These are phyloP conservation scores for Eristalinus sepulchralis DNA, from an alignment of 2,888 invertebrate species.

Conservation along the genomic window DNA sequence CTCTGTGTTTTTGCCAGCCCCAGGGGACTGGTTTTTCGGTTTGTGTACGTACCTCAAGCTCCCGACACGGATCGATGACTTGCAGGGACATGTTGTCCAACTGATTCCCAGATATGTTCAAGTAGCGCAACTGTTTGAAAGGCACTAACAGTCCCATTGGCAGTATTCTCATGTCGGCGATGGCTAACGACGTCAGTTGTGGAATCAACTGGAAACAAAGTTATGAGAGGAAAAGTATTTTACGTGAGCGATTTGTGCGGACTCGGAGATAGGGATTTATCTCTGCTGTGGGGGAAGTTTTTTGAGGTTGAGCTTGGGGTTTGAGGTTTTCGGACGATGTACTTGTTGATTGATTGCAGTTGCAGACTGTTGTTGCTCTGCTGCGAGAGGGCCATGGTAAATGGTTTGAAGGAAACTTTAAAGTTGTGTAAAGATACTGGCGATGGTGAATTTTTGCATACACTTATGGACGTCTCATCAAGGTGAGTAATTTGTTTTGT, in stretches of 20 bases:
- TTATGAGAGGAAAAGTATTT: slow-evolving; percentile 36
- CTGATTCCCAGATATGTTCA: slow-evolving; percentile 89
- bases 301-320: background rate
- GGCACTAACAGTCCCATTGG: slow-evolving; percentile 80
- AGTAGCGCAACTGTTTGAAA: slow-evolving; percentile 82
- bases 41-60: slow-evolving; percentile 78
- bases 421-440: too few species aligned
- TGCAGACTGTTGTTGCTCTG: background rate
- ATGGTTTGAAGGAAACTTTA: too few species aligned
- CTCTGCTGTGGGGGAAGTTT: background rate
- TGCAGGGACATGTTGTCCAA: slow-evolving; percentile 81
- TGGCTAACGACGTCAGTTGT: slow-evolving; percentile 78
- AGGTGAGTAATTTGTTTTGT: too few species aligned
- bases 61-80: slow-evolving; percentile 80
- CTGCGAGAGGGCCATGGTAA: too few species aligned
- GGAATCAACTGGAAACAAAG: slow-evolving; percentile 77
- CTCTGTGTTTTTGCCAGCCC: background rate
- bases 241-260: slow-evolving; percentile 1
- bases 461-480: too few species aligned
- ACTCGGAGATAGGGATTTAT: background rate
- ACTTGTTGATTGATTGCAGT: slow-evolving; percentile 15
- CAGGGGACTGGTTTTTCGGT: background rate
- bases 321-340: background rate
- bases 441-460: too few species aligned
- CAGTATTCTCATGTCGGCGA: slow-evolving; percentile 80